Base-by-base conservation (phyloP, 2,113 vertebrate species). In the Heliornis fulica region DNA sequence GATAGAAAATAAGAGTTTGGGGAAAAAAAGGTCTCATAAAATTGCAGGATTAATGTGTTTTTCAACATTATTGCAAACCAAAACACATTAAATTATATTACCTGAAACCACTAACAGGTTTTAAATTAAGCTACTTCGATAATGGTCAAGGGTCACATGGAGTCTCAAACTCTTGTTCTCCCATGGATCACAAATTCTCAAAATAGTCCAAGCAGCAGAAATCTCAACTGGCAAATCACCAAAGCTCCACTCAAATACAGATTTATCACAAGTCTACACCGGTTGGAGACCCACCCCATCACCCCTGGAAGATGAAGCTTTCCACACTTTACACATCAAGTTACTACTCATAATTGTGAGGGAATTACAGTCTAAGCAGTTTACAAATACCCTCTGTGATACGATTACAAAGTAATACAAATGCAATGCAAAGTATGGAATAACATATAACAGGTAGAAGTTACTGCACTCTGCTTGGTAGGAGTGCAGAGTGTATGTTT, bases 41-140 rank as follows among this genome's bases (percentile, higher is more conserved):
- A 90, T 25, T 15, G 4, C 60, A 90, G 70, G 32, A 77, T 54
- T 45, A 72, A 78, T 51, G 63, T 76, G 61, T 36, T 95, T 91
- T 94, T 76, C 51, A 70, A 17, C 6, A 10, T 68, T 89, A 81
- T 22, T 78, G 83, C 63, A 84, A 94, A 61, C 8, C 7, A 93
- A 90, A 95, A 79, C 20, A 38, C 43, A 34, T 87, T 95, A 87
- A 91, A 95, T 89, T 91, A 16, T 66, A 79, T 80, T 86, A 94
- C 90, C 82, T 85, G 50, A 76, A 94, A 68, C 48, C 43, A 83
- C 63, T 77, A 76, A 70, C 38, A 59, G 76, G 43, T 87, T 93
- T 59, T 51, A 43, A 93, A 94, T 90, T 64, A 61, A 29, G 26
- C 29, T 65, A 60, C 81, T 89, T 94, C 60, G 90, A 19, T 51